Conservation (phyloP, 1,140 invertebrate genomes). For the Papilio glaucus region DNA sequence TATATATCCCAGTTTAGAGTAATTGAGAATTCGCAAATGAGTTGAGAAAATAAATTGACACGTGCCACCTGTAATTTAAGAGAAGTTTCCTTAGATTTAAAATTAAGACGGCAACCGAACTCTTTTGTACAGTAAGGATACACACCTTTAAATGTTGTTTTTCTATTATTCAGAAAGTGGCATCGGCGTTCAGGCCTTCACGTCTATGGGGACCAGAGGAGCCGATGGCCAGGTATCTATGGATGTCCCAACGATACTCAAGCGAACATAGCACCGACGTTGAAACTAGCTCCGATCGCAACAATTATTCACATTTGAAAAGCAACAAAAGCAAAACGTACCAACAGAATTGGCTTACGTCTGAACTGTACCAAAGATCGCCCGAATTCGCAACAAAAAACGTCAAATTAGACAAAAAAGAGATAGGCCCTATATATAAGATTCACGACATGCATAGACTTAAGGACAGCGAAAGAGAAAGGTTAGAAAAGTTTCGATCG, state of each 20-base stretch:
- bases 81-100: too few relatives aligned
- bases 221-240: slow-evolving; percentile 71
- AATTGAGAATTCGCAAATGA: too few relatives aligned
- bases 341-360: slow-evolving; percentile 60
- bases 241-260: slow-evolving; percentile 73
- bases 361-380: slow-evolving; percentile 59
- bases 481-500: slow-evolving; percentile 66
- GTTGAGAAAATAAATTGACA: too few relatives aligned
- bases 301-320: slow-evolving; percentile 57
- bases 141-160: too few relatives aligned
- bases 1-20: too few relatives aligned
- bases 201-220: slow-evolving; percentile 77
- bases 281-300: slow-evolving; percentile 58
- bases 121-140: too few relatives aligned
- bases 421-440: slow-evolving; percentile 54
- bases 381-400: slow-evolving; percentile 55
- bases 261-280: slow-evolving; percentile 60
- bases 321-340: slow-evolving; percentile 55
- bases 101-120: too few relatives aligned
- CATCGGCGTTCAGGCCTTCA: slow-evolving; percentile 71
- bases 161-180: slow-evolving; percentile 72
- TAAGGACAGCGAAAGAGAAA: slow-evolving; percentile 53
- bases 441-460: slow-evolving; percentile 55
- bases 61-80: background rate
- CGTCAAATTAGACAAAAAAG: slow-evolving; percentile 49